Percentiles rank a stretch among this genome's conserved stretches.
Conservation (phyloP, 2,888 invertebrate genomes). For the Oligia strigilis region DNA sequence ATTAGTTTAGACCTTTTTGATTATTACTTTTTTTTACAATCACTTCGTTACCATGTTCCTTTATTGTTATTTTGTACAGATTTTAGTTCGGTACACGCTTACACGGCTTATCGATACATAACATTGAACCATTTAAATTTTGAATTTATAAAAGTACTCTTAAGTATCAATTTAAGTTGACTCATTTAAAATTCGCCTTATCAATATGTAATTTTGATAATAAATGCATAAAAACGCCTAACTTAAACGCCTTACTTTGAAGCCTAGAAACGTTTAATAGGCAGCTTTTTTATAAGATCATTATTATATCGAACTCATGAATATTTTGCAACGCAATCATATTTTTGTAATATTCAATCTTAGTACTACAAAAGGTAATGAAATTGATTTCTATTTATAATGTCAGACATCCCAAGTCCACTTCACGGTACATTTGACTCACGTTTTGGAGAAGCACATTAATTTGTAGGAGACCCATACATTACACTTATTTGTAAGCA, state of each 20-base stretch:
- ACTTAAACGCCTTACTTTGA: constrained; percentile 13
- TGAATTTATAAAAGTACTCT: constrained; percentile 54
- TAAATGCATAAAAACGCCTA: constrained; percentile 45
- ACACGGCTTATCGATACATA: constrained; percentile 79
- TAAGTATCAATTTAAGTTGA: constrained; percentile 46
- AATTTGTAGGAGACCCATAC: constrained; percentile 57
- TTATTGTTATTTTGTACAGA: constrained; percentile 66
- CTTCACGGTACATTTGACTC: constrained; percentile 54
- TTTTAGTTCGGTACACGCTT: constrained; percentile 78
- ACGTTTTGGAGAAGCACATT: constrained; percentile 65
- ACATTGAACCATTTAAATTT: constrained; percentile 60
- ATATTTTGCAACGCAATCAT: constrained; percentile 67
- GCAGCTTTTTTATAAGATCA: constrained; percentile 62
- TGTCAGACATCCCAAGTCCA: constrained; percentile 33
- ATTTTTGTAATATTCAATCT: constrained; percentile 56
- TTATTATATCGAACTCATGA: constrained; percentile 58
- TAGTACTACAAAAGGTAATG: constrained; percentile 56
- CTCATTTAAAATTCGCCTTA: constrained; percentile 49
- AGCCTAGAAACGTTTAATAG: constrained; percentile 49
- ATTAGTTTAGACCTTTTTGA: constrained; percentile 77
- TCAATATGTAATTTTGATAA: constrained; percentile 55
- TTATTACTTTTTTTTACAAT: constrained; percentile 64
- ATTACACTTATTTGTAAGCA: constrained; percentile 74
- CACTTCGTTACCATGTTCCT: constrained; percentile 64
- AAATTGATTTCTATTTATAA: constrained; percentile 38